Base-by-base conservation (phyloP, 2,797 vertebrate genomes). In the Threskiornis aethiopicus region DNA sequence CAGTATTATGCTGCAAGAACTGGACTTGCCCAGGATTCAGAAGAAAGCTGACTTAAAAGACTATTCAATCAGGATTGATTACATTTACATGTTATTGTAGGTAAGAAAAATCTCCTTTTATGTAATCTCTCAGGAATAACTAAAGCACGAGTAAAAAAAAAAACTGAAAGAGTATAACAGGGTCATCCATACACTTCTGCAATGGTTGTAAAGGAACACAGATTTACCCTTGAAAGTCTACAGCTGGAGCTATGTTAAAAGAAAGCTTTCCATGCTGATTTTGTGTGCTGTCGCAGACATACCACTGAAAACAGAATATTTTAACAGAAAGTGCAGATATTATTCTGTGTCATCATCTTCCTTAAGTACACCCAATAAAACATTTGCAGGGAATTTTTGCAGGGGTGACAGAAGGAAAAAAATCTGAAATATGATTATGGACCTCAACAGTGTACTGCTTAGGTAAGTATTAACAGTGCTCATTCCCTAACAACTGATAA, bases 21-120 rank as follows among this genome's bases (percentile, higher is more conserved):
- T 69, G 28, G 59, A 73, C 59, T 92, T 87, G 37, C 28, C 6
- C 9, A 70, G 19, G 54, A 65, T 72, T 87, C 78, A 90, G 66
- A 91, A 64, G 35, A 82, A 89, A 95, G 67, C 26, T 28, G 73
- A 5, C 42, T 93, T 82, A 87, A 78, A 94, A 84, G 62, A 29
- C 46, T 51, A 19, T 83, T 97, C 71, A 87, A 62, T 92, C 84
- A 89, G 67, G 94, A 87, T 55, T 91, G 49, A 92, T 92, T 93
- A 83, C 54, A 82, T 89, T 91, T 92, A 79, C 77, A 82, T 87
- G 89, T 93, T 89, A 85, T 26, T 70, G 39, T n/a, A 89, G 62
- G 54, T 44, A 79, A 72, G 46, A 85, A 91, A 80, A 89, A 46
- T 10, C 13, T 82, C n/a, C n/a, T 78, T 87, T 76, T 55, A 73